A percentile compares a stretch with the other conserved stretches of the same genome.
These are phyloP conservation scores for Atrichornis clamosus DNA, from an alignment of 2,113 vertebrate genomes.

Conservation along the genomic window DNA sequence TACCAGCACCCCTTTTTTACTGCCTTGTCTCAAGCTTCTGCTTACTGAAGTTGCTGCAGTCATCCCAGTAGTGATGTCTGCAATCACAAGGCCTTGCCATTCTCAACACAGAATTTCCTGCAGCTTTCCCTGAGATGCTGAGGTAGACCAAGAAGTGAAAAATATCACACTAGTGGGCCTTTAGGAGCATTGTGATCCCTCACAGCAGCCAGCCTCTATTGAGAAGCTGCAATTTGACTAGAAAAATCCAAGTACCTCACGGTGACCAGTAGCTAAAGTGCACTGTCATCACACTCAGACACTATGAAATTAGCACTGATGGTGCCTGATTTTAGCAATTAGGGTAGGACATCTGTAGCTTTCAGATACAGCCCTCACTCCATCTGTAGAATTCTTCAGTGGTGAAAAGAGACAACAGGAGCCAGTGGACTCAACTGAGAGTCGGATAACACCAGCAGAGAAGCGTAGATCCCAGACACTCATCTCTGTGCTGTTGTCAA, in stretches of 20 bases:
- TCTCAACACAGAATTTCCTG: neutral
- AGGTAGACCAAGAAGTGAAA: neutral
- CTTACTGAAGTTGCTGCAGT: neutral
- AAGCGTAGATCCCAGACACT: neutral
- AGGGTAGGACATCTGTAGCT: neutral
- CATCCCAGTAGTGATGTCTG: neutral
- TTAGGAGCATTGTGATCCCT: neutral
- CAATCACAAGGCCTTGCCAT: neutral
- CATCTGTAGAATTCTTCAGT: neutral
- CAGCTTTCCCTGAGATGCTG: neutral
- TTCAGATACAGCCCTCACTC: neutral
- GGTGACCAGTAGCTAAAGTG: neutral
- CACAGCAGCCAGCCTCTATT: neutral
- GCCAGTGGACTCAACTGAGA: neutral
- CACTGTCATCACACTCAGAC: neutral
- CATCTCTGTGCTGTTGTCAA: neutral
- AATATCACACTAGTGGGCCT: neutral
- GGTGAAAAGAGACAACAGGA: neutral
- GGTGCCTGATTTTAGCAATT: neutral
- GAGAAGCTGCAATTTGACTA: neutral
- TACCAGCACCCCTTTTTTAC: neutral
- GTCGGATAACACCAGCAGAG: neutral
- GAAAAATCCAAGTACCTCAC: neutral
- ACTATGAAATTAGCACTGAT: neutral
- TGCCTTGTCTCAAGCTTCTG: neutral